Evolutionary conservation across 2,113 vertebrate species (phyloP), one percentile per base, ranked within the genome.

Genomic region (Ondatra zibethicus): DNA sequence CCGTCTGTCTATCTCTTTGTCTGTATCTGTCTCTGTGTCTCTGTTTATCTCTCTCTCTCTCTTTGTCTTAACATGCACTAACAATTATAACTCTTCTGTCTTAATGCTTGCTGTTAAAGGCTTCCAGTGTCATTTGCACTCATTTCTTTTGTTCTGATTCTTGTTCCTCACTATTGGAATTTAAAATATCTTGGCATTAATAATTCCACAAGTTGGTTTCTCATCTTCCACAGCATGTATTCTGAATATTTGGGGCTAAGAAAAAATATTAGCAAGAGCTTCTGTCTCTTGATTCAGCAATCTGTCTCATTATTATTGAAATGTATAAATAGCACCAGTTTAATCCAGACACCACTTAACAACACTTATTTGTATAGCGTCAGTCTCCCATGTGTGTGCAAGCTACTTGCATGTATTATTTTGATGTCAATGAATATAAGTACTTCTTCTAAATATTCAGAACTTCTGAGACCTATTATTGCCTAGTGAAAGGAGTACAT

Each of bases 401-500:
- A 86, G 68, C 65, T 65, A 85, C 73, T 25, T 88, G 33, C n/a
- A 90, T 61, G 72, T 89, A 87, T 65, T 63, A 89, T 89, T 39
- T 94, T 91, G 55, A 36, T 76, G 52, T 85, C 39, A 10, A 58
- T 65, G 8, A 33, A 91, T 88, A 75, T 84, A 86, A 70, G 66
- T 78, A 75, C 5, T 70, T 5, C 0, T 36, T 5, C n/a, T 86
- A 3, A 58, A 82, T 73, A 91, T 92, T 75, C 55, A 92, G 39
- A 95, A 77, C 39, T 95, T 93, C 52, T 87, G 47, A 96, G 96
- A 86, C 39, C 66, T 36, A 72, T 86, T 95, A 93, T 65, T 65
- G 73, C 61, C 61, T 47, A 91, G 36, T 75, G 55, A 73, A 80
- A 91, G 93, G 77, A 93, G 52, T 36, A 19, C 47, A 94, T 42